phyloP scores from a whole-genome alignment of 1,140 invertebrate genomes.

The Hormaphis cornu region DNA sequence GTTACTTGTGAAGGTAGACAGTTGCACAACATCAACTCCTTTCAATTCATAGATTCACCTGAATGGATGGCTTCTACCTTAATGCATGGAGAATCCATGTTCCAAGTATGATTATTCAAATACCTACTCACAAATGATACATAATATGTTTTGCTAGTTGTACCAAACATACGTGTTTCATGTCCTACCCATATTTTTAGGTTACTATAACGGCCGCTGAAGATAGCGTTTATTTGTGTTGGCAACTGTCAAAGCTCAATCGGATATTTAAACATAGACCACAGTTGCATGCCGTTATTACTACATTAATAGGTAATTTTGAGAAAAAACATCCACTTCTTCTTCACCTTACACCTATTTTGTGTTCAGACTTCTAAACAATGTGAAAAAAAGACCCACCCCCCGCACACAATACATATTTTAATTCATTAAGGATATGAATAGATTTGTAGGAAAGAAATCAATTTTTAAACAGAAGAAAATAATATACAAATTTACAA shows the following conservation, averaged over 20 bases:
- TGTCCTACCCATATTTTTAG: conserved; percentile 42
- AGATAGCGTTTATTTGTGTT: conserved; percentile 64
- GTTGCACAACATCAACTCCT: conserved; percentile 67
- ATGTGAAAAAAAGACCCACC: too few relatives aligned
- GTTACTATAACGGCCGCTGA: conserved; percentile 73
- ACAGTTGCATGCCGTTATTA: conserved; percentile 60
- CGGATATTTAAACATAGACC: conserved; percentile 60
- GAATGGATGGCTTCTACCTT: conserved; percentile 74
- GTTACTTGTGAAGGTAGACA: conserved; percentile 71
- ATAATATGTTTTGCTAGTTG: neutral
- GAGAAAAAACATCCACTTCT: conserved; percentile 22
- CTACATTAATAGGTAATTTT: conserved; percentile 61
- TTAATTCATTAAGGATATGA: too few relatives aligned
- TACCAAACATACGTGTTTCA: neutral
- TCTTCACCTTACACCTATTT: too few relatives aligned
- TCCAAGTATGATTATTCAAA: conserved; percentile 53
- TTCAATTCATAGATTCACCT: conserved; percentile 78
- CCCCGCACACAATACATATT: too few relatives aligned
- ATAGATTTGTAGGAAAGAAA: too few relatives aligned
- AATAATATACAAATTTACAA: too few relatives aligned
- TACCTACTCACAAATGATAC: neutral
- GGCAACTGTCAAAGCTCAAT: conserved; percentile 62
- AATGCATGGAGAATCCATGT: conserved; percentile 58
- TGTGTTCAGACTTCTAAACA: neutral
- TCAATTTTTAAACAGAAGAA: too few relatives aligned